Base-by-base conservation (phyloP, 2,113 vertebrate genomes). In the Limnothrissa miodon region DNA sequence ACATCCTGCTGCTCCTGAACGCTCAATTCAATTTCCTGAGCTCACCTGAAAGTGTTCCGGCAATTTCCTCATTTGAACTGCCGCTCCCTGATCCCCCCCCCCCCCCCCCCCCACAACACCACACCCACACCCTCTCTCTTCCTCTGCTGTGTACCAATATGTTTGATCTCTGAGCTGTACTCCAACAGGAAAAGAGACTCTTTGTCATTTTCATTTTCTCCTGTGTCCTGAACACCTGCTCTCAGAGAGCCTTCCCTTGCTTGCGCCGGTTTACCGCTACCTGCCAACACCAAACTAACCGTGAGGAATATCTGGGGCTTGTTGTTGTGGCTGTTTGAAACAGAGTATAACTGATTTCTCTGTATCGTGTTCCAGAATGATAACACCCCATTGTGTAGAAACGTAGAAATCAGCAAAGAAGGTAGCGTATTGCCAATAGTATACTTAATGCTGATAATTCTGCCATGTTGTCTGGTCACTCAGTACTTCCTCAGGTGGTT, bases 11-110 rank as follows among this genome's bases (percentile, higher is more conserved):
- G 66, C 66, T 74, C 29, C 66, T 39, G 66, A 74, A 15, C 66
- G 33, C 29, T 74, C 66, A 74, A 74, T 74, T 33, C 66, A 74
- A 74, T 74, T 74, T 36, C 66, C 33, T 36, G 66, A 36, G 33
- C 13, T 74, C 59, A 74, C 66, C 66, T 74, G 15, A 74, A 36
- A 36, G 66, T 74, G 66, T 33, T 17, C 66, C 66, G 36, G 66
- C 66, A 74, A 74, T 74, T 29, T 74, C 36, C 66, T 74, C 66
- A 74, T 74, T 36, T 74, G 29, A 74, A 74, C 66, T 1, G 5
- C n/a, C 0, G n/a, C 66, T 23, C 23, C 19, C 23, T 33, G 9
- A 29, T 33, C 4, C 66, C 25, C 66, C 36, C 66, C 66, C 25
- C 17, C 66, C 5, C 29, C 15, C 66, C 1, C 66, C 36, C 62